Percentiles rank a stretch among this genome's conserved stretches.
Conservation (phyloP, 2,113 vertebrate genomes). For the Mirza zaza region DNA sequence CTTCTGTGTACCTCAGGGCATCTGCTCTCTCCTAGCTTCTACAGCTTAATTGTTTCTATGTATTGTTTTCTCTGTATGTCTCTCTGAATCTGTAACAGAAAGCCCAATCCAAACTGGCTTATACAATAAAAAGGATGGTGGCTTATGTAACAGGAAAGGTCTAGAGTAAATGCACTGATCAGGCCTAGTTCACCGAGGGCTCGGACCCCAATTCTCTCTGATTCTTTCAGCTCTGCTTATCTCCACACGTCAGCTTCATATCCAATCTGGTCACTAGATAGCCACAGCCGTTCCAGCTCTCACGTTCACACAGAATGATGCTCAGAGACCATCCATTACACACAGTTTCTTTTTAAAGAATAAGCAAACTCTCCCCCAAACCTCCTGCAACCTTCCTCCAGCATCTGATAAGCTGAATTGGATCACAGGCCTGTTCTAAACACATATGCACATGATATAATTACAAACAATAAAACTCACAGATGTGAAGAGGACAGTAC, state of each 20-base stretch:
- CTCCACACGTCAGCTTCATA: not conserved
- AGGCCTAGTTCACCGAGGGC: not conserved
- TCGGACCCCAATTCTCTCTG: not conserved
- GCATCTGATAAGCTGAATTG: not conserved
- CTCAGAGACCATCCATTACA: not conserved
- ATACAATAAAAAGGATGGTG: not conserved
- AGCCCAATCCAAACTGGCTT: not conserved
- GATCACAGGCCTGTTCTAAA: not conserved
- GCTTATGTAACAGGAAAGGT: not conserved
- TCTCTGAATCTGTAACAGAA: not conserved
- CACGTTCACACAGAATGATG: not conserved
- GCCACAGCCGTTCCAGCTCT: not conserved
- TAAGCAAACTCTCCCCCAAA: not conserved
- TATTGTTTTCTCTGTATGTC: not conserved
- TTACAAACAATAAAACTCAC: not conserved
- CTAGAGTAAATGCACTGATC: not conserved
- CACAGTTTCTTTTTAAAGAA: not conserved
- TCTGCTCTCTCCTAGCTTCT: not conserved
- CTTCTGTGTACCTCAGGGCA: not conserved
- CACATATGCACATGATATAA: not conserved
- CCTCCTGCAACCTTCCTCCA: not conserved
- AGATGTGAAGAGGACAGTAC: not conserved
- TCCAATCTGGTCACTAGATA: not conserved
- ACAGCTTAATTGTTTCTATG: not conserved
- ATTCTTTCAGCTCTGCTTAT: not conserved